These are phyloP conservation scores for Clarias batrachus DNA, from an alignment of 2,113 vertebrate species.

Conservation along the genomic window DNA sequence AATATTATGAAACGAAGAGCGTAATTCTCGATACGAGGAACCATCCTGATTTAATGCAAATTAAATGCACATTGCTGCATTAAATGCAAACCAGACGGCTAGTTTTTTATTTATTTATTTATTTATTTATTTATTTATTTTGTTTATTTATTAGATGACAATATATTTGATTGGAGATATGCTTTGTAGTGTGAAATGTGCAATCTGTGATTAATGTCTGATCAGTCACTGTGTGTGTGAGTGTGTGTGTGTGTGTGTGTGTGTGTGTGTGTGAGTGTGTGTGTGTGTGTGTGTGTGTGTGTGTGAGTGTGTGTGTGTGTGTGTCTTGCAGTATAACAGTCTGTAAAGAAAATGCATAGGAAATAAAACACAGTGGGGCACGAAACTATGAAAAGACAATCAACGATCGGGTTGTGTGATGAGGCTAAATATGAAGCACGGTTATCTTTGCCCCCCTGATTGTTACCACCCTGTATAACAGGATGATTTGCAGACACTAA, in stretches of 20 bases:
- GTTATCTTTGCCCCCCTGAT: background rate
- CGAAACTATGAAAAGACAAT: background rate
- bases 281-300: background rate
- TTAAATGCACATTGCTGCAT: background rate
- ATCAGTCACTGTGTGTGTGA: background rate
- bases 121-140: no score
- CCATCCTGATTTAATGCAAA: background rate
- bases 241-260: background rate
- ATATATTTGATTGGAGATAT: background rate
- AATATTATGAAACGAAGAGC: background rate
- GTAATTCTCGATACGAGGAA: background rate
- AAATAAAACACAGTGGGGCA: background rate
- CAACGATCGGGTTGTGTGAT: background rate
- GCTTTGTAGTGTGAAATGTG: no score
- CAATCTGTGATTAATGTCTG: background rate
- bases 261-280: background rate
- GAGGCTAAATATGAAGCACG: background rate
- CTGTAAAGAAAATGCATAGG: background rate
- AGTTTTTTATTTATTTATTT: background rate
- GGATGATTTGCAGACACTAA: background rate
- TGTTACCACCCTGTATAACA: background rate
- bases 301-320: background rate
- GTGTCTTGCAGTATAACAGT: background rate
- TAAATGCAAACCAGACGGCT: background rate
- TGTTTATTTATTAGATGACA: background rate